phyloP scores from a whole-genome alignment of 2,888 invertebrate genomes.

The Zygothrica quintamaculata region DNA sequence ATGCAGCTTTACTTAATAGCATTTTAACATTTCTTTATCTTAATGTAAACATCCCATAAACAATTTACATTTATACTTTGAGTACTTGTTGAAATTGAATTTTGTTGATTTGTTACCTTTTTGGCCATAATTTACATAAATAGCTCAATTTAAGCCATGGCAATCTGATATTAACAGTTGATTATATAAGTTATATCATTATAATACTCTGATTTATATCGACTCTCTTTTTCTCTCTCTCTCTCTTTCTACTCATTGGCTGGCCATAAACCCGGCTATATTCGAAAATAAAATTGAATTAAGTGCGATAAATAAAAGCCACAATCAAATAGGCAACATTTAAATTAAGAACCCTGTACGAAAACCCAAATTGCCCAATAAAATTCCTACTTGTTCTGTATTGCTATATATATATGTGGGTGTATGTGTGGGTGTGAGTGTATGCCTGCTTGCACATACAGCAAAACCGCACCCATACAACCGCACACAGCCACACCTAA shows the following conservation, averaged over 20 bases:
- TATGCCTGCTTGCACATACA: conserved; percentile 6
- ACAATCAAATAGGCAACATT: conserved; percentile 42
- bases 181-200: conserved; percentile 1
- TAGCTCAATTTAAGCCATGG: background rate
- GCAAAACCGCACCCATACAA: background rate
- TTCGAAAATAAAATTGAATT: conserved; percentile 36
- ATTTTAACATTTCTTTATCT: too few relatives aligned
- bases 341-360: conserved; percentile 39
- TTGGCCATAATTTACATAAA: conserved; percentile 2
- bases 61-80: too few relatives aligned
- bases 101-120: background rate
- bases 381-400: conserved; percentile 14
- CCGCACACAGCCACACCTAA: conserved; percentile 7
- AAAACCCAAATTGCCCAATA: conserved; percentile 28
- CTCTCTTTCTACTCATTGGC: background rate
- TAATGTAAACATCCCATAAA: too few relatives aligned
- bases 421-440: background rate
- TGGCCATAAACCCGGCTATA: conserved; percentile 16
- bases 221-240: background rate
- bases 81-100: too few relatives aligned
- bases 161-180: too few relatives aligned
- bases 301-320: conserved; percentile 34
- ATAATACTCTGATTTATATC: conserved; percentile 5
- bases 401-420: too few relatives aligned
- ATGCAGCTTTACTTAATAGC: too few relatives aligned